These are phyloP conservation scores for Eilema caniola DNA, from an alignment of 2,888 invertebrate genomes.

Conservation along the genomic window DNA sequence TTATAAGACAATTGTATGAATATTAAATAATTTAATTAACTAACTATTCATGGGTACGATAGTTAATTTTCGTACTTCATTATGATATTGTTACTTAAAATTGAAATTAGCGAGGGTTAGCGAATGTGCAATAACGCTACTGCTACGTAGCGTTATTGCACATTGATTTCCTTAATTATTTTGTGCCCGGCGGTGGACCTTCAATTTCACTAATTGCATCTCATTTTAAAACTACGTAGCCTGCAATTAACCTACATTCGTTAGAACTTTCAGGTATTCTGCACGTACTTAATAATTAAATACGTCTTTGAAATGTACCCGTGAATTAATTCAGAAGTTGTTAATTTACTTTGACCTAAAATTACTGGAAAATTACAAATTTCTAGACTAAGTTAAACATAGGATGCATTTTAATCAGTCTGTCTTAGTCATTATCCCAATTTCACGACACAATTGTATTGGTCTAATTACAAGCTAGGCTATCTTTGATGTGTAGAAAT, in stretches of 20 bases:
- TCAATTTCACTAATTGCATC: slow-evolving; percentile 73
- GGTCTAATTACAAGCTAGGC: slow-evolving; percentile 36
- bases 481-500: slow-evolving; percentile 20
- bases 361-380: slow-evolving; percentile 40
- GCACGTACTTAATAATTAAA: slow-evolving; percentile 38
- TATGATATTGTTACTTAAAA: too few species aligned
- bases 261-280: slow-evolving; percentile 47
- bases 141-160: too few species aligned
- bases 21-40: too few species aligned
- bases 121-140: too few species aligned
- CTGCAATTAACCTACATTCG: slow-evolving; percentile 75
- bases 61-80: too few species aligned
- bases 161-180: slow-evolving; percentile 61
- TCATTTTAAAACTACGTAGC: slow-evolving; percentile 68
- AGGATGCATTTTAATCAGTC: slow-evolving; percentile 36
- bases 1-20: too few species aligned
- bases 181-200: slow-evolving; percentile 53
- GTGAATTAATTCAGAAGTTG: slow-evolving; percentile 44
- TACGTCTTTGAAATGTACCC: slow-evolving; percentile 45
- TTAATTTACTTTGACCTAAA: slow-evolving; percentile 50
- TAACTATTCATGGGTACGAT: too few species aligned
- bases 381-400: slow-evolving; percentile 34
- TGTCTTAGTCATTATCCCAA: slow-evolving; percentile 38
- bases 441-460: slow-evolving; percentile 8
- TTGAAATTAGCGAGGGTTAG: too few species aligned